A percentile compares a stretch with the other conserved stretches of the same genome.
These are phyloP conservation scores for Upupa epops DNA, from an alignment of 2,113 vertebrate genomes.

Conservation along the genomic window DNA sequence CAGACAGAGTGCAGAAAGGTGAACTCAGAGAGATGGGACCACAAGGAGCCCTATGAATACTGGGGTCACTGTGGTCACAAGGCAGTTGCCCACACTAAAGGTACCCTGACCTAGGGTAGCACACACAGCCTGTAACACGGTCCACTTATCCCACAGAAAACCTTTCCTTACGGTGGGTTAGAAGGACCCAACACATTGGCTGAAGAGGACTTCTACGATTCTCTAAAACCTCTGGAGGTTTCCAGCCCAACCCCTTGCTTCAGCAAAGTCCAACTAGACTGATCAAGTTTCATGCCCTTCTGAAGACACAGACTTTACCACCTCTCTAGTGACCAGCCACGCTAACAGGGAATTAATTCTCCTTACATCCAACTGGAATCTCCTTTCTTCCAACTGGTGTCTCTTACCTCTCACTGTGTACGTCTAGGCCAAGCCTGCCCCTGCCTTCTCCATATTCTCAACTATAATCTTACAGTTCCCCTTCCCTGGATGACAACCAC, in stretches of 20 bases:
- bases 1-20: not conserved
- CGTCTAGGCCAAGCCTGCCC: not conserved
- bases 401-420: not conserved
- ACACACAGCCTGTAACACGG: rapidly evolving
- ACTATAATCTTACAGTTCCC: not conserved
- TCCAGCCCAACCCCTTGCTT: not conserved
- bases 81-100: not conserved
- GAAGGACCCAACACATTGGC: rapidly evolving
- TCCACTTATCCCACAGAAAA: not conserved
- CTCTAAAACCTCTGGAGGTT: not conserved
- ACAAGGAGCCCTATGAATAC: not conserved
- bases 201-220: too few species aligned
- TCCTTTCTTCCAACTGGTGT: not conserved
- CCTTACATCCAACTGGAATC: not conserved
- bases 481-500: not conserved
- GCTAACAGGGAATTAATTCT: not conserved
- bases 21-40: not conserved
- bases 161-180: rapidly evolving
- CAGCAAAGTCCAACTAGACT: rapidly evolving
- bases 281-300: not conserved
- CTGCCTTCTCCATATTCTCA: not conserved
- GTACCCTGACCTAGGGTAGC: not conserved
- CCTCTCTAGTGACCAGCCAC: not conserved
- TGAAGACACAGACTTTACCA: not conserved
- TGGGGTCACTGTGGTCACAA: too few species aligned